Base-by-base conservation (phyloP, 2,797 vertebrate species). In the Peromyscus attwateri region DNA sequence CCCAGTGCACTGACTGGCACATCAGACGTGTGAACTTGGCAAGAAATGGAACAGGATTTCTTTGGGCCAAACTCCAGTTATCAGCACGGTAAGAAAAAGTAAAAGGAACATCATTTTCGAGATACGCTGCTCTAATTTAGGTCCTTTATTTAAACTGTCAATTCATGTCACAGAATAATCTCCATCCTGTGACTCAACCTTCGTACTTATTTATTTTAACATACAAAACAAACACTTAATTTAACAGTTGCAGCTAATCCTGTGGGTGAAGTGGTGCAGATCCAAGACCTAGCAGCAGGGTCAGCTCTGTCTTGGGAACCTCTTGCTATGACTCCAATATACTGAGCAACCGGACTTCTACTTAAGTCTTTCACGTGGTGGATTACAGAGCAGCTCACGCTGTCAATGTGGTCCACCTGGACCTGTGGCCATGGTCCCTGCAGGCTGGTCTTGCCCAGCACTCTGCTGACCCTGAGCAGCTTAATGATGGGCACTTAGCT, bases 81-180 rank as follows among this genome's bases (percentile, higher is more conserved):
- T 46, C 70, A 71, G 37, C 2, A 73, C 76, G 64, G 75, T 11
- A 75, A 87, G 75, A 55, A 94, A 94, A 57, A 91, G 21, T 14
- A 80, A 82, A 64, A 95, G 52, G 37, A 82, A n/a, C 29, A 9
- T 71, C 23, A 23, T 84, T 95, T 96, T 43, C 70, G 3, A 68
- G 46, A 94, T 49, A 62, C 37, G 62, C 68, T 66, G 34, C 27
- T 73, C 75, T 46, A 79, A 55, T 55, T 79, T 76, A 77, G 12
- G 43, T 60, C 31, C 82, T 87, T 92, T 62, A 92, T 92, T 94
- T 92, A 80, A 89, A 73, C 66, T 37, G 70, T 57, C 52, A 90
- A 66, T 89, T 90, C 13, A 43, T 37, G 43, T 43, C 55, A 83
- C 11, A 76, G 55, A 46, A 66, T 52, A 91, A 64, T 2, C 6